Conservation (phyloP, 2,797 vertebrate species). For the Mallotus villosus region DNA sequence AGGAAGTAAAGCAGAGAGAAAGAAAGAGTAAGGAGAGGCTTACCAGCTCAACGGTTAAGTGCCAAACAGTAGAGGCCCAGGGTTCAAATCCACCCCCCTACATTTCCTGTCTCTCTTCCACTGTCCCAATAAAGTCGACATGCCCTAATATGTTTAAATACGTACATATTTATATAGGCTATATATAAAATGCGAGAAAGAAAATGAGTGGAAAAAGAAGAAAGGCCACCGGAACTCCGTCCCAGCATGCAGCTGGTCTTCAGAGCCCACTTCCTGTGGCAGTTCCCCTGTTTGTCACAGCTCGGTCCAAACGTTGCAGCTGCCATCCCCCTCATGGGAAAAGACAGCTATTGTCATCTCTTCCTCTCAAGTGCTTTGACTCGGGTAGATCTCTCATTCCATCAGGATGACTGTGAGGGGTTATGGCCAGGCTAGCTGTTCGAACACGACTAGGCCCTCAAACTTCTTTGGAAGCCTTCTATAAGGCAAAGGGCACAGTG, state of each 20-base stretch:
- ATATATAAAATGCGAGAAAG: not conserved
- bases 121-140: not conserved
- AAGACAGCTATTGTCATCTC: conserved; percentile 62
- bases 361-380: conserved; percentile 64
- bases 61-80: too few species aligned
- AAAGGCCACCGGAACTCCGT: conserved; percentile 23
- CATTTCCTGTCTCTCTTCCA: too few species aligned
- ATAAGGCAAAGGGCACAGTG: not conserved
- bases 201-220: not conserved
- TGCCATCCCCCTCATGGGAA: conserved; percentile 53
- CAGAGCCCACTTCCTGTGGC: conserved; percentile 57
- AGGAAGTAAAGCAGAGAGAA: not conserved
- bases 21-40: not conserved
- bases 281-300: conserved; percentile 54
- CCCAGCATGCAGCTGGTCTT: conserved; percentile 32
- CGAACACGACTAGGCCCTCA: not conserved
- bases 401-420: conserved; percentile 64
- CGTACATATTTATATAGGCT: not conserved
- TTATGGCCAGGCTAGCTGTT: not conserved
- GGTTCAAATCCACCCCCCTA: too few species aligned
- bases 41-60: too few species aligned
- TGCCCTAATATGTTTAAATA: not conserved
- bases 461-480: not conserved
- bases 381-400: conserved; percentile 69
- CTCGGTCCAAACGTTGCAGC: conserved; percentile 42